Percentiles rank a stretch among this genome's conserved stretches.
These are phyloP conservation scores for Drosophila sucinea DNA, from an alignment of 1,140 invertebrate species.

Conservation along the genomic window DNA sequence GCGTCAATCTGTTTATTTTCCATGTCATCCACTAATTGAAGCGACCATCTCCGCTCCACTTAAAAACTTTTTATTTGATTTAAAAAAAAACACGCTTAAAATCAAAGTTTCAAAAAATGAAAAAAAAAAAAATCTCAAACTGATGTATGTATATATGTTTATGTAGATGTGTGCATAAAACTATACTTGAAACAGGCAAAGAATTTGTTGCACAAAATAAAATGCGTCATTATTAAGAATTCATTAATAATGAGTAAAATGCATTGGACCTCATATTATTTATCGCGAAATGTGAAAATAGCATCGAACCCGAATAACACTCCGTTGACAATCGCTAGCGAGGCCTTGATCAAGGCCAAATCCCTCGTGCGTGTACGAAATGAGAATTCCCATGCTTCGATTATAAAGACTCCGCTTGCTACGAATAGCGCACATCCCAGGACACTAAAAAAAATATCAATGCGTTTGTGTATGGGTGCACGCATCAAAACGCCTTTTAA, in stretches of 20 bases:
- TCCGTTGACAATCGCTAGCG: conserved; percentile 89
- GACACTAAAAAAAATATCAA: conserved; percentile 90
- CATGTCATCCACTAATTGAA: conserved; percentile 37
- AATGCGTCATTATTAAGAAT: neutral
- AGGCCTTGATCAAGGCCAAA: conserved; percentile 89
- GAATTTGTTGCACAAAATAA: neutral
- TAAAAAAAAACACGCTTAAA: conserved; percentile 30
- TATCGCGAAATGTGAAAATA: conserved; percentile 88
- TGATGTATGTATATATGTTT: conserved; percentile 5
- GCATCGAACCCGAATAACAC: conserved; percentile 89
- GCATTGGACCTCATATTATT: conserved; percentile 42
- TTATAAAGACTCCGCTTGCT: conserved; percentile 87
- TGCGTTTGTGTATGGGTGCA: conserved; percentile 86
- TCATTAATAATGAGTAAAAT: neutral
- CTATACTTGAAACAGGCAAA: neutral
- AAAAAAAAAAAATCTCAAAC: neutral
- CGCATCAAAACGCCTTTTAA: conserved; percentile 85
- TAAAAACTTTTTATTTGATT: conserved; percentile 49
- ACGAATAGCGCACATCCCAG: conserved; percentile 89
- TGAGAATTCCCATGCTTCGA: conserved; percentile 84
- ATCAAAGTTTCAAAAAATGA: conserved; percentile 31
- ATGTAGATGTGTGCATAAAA: neutral
- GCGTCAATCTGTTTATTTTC: conserved; percentile 46
- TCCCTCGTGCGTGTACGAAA: conserved; percentile 83
- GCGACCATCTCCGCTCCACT: conserved; percentile 23